Percentiles rank a stretch among this genome's conserved stretches.
phyloP scores from a whole-genome alignment of 30 jellyfish, hydroid and myxozoan species.

The Aurelia aurita complex sp. Pacific region DNA sequence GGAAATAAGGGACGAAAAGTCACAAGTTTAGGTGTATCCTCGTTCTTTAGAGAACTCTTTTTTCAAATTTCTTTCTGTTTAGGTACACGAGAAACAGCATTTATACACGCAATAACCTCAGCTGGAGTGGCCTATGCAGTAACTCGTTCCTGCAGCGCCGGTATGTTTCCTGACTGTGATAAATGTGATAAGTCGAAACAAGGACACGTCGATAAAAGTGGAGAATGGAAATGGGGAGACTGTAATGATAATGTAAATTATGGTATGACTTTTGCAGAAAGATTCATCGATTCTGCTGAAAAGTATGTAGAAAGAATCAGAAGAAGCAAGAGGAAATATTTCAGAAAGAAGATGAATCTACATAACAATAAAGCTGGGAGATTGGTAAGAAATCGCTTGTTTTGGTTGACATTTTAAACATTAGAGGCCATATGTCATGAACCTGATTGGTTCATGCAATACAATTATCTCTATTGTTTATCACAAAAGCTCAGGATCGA shows the following conservation, averaged over 20 bases:
- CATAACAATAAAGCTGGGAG: constrained; percentile 96
- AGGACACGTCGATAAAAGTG: constrained; percentile 77
- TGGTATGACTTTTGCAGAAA: constrained; percentile 80
- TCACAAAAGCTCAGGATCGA: no score
- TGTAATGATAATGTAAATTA: constrained; percentile 74
- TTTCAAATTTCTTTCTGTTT: neutral
- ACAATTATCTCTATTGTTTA: no score
- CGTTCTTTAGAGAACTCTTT: no score
- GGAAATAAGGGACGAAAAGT: no score
- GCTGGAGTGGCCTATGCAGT: constrained; percentile 94
- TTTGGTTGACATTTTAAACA: no score
- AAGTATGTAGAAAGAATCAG: constrained; percentile 35
- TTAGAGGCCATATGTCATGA: no score
- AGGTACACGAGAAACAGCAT: constrained; percentile 92
- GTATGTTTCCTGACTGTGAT: constrained; percentile 77
- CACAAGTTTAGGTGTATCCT: no score
- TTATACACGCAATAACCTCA: constrained; percentile 86
- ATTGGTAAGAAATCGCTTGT: constrained; percentile 40
- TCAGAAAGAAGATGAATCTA: constrained; percentile 71
- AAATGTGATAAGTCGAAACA: constrained; percentile 71
- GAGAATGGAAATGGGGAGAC: constrained; percentile 95
- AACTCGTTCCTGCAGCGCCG: constrained; percentile 90
- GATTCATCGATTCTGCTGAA: constrained; percentile 71
- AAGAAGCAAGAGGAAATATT: constrained; percentile 52
- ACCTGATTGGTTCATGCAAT: no score